Evolutionary conservation across 2,888 invertebrate genomes (phyloP).

Genomic region (Imbricaverruca yamaguchii): DNA sequence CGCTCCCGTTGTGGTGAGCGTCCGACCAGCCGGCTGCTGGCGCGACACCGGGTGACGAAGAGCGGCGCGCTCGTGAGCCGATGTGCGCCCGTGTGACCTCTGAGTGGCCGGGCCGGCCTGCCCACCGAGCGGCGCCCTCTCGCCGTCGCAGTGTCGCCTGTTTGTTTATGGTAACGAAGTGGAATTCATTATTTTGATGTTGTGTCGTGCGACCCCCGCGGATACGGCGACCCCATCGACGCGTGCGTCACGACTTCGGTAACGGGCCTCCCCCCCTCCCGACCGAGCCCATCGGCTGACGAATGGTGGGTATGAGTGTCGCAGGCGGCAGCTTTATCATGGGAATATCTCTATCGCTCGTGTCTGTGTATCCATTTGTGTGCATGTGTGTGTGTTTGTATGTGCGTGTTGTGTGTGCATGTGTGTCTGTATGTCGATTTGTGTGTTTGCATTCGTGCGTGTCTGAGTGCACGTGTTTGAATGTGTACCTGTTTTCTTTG

Average conservation of each 20-base stretch:
- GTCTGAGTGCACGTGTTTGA: too few species aligned
- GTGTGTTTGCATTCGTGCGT: too few species aligned
- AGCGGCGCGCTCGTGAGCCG: background rate
- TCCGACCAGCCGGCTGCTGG: too few species aligned
- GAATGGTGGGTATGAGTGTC: background rate
- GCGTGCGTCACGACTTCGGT: background rate
- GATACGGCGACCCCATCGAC: background rate
- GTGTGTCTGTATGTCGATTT: too few species aligned
- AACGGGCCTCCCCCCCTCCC: too few species aligned
- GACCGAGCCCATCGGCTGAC: background rate
- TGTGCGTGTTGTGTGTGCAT: too few species aligned
- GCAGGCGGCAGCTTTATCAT: background rate
- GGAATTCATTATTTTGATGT: conserved; percentile 18
- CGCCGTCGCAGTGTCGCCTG: background rate
- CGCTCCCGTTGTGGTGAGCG: too few species aligned
- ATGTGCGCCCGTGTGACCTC: background rate
- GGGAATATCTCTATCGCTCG: background rate
- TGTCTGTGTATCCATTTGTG: too few species aligned
- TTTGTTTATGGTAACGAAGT: conserved; percentile 20
- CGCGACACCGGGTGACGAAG: background rate
- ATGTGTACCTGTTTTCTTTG: too few species aligned
- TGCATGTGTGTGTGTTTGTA: too few species aligned
- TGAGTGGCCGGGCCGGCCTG: background rate
- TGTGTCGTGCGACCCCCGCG: conserved; percentile 8
- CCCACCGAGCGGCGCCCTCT: too few species aligned